Conservation (phyloP, 2,888 invertebrate genomes). For the Sinotaia quadrata region DNA sequence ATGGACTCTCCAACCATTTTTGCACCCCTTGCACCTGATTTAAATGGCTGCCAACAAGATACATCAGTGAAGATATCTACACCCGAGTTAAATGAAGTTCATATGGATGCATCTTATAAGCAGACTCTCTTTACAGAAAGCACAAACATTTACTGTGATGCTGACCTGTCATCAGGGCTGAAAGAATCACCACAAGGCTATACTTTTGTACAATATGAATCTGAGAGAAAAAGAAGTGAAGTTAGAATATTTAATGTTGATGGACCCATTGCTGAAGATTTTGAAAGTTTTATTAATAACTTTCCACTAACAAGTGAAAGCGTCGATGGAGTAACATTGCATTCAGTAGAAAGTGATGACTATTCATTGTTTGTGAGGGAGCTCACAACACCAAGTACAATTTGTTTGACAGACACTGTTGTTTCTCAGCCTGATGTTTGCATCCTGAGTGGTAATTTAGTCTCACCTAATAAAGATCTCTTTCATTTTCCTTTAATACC, state of each 20-base stretch:
- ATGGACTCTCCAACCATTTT: too few species aligned
- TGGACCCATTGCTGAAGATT: slow-evolving; percentile 11
- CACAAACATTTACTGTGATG: slow-evolving; percentile 18
- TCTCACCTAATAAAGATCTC: neutral
- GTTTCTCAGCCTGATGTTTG: neutral
- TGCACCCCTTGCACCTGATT: too few species aligned
- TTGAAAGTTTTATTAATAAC: slow-evolving; percentile 16
- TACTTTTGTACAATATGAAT: slow-evolving; percentile 26
- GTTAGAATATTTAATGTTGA: slow-evolving; percentile 22
- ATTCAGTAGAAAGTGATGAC: slow-evolving; percentile 3
- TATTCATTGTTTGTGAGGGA: slow-evolving; percentile 13
- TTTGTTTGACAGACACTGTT: neutral
- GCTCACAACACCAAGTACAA: slow-evolving; percentile 5
- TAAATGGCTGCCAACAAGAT: too few species aligned
- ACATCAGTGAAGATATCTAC: too few species aligned
- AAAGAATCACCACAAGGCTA: slow-evolving; percentile 29
- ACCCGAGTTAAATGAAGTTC: too few species aligned
- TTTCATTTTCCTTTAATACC: slow-evolving; percentile 9
- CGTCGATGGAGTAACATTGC: neutral
- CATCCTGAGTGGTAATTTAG: slow-evolving; percentile 24
- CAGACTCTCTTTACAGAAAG: too few species aligned
- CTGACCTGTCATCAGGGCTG: slow-evolving; percentile 24
- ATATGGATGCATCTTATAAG: too few species aligned
- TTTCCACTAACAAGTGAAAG: slow-evolving; percentile 15
- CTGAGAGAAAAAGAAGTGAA: slow-evolving; percentile 26